Percentiles rank a stretch among this genome's conserved stretches.
Conservation (phyloP, 2,888 invertebrate species). For the Plutella xylostella region DNA sequence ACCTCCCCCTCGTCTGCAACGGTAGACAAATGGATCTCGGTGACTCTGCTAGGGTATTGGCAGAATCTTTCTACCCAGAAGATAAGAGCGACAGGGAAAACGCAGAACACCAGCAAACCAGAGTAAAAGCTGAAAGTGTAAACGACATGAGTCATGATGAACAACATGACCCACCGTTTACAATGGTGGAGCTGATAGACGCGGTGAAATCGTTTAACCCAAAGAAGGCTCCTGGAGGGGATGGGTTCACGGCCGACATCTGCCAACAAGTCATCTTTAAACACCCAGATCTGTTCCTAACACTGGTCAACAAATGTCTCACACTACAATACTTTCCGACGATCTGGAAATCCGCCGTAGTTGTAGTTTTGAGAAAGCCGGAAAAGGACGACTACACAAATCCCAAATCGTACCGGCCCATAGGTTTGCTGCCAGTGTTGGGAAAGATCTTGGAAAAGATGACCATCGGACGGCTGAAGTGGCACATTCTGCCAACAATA, state of each 20-base stretch:
- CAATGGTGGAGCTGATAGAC: not conserved
- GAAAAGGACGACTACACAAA: constrained; percentile 7
- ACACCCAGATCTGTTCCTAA: not conserved
- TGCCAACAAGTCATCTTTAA: not conserved
- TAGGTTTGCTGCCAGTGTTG: constrained; percentile 6
- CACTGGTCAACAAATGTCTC: constrained; percentile 7
- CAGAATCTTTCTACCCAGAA: constrained; percentile 5
- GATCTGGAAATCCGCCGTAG: constrained; percentile 12
- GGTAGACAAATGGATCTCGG: not conserved
- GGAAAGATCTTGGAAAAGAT: not conserved
- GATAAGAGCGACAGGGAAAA: not conserved
- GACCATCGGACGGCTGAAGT: too few species aligned
- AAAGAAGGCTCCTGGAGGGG: constrained; percentile 12
- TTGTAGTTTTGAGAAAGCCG: constrained; percentile 13
- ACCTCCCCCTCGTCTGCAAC: not conserved
- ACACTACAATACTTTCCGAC: constrained; percentile 10
- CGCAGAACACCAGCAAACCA: not conserved
- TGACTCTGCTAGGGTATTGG: constrained; percentile 2
- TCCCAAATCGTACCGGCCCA: constrained; percentile 10
- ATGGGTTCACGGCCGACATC: constrained; percentile 12
- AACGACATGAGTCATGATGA: not conserved
- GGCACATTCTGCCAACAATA: too few species aligned
- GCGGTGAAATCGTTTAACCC: constrained; percentile 5
- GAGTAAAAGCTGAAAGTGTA: not conserved
- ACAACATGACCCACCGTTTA: constrained; percentile 10